Percentiles rank a stretch among this genome's conserved stretches.
phyloP scores from a whole-genome alignment of 1,140 invertebrate species.

The Cyclargus thomasi region DNA sequence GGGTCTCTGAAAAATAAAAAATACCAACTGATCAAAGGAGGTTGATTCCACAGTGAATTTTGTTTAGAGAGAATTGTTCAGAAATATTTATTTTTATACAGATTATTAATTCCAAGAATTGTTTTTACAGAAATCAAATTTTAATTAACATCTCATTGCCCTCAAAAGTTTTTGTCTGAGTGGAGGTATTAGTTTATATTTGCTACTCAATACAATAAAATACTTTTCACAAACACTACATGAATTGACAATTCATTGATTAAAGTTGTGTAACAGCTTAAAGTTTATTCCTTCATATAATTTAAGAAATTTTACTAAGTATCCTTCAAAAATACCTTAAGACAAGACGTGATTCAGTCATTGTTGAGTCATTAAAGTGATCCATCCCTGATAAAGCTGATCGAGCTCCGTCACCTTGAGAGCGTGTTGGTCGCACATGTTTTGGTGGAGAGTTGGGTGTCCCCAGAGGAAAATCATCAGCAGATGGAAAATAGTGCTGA shows the following conservation, averaged over 20 bases:
- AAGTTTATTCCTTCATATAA: no score
- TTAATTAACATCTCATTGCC: neutral
- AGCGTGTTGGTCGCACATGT: constrained; percentile 41
- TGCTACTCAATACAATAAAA: no score
- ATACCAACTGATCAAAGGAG: neutral
- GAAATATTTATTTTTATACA: no score
- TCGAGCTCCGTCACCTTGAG: constrained; percentile 53
- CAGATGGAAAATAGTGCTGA: constrained; percentile 86
- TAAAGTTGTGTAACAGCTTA: no score
- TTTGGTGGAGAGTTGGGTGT: constrained; percentile 52
- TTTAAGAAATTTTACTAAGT: no score
- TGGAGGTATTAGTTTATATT: neutral
- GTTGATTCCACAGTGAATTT: no score
- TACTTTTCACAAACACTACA: no score
- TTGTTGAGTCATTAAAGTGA: constrained; percentile 62
- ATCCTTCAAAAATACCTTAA: constrained; percentile 42
- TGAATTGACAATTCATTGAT: no score
- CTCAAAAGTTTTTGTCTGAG: neutral
- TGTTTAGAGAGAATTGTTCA: no score
- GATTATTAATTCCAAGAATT: neutral
- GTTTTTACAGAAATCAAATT: neutral
- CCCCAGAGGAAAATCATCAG: constrained; percentile 76
- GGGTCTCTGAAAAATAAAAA: constrained; percentile 75
- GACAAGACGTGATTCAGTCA: constrained; percentile 65
- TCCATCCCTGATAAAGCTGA: constrained; percentile 48